Conservation (phyloP, 2,113 vertebrate species). For the Chaetura pelagica region DNA sequence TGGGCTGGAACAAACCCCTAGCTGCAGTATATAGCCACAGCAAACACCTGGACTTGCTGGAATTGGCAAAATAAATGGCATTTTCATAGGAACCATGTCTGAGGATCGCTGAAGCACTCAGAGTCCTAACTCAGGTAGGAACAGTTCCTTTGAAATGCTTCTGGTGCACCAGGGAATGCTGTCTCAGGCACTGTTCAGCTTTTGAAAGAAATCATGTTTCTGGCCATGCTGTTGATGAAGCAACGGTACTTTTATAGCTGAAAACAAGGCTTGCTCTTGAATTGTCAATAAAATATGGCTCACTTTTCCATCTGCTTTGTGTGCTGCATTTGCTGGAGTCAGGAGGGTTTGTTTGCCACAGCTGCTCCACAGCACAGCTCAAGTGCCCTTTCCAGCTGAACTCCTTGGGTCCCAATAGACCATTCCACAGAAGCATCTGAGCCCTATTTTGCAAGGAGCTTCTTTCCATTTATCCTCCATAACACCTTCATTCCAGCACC, state of each 20-base stretch:
- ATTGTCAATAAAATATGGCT: neutral
- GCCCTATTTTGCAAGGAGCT: neutral
- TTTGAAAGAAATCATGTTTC: neutral
- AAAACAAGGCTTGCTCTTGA: neutral
- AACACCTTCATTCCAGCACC: neutral
- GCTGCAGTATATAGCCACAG: neutral
- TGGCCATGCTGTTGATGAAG: neutral
- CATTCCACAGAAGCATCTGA: accelerated
- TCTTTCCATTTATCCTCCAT: neutral
- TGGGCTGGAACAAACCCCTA: neutral
- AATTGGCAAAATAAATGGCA: neutral
- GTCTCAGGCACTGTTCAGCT: accelerated
- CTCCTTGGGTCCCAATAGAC: neutral
- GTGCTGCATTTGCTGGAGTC: accelerated
- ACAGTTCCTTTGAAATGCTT: neutral
- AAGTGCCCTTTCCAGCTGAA: neutral
- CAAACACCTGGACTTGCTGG: neutral
- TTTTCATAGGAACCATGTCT: neutral
- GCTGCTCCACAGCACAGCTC: neutral
- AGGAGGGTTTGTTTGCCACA: neutral
- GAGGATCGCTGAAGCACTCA: neutral
- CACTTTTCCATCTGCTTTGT: neutral
- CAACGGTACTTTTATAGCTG: neutral
- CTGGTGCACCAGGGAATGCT: neutral
- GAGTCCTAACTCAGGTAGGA: neutral